A percentile compares a stretch with the other conserved stretches of the same genome.
Evolutionary conservation across 1,140 invertebrate species (phyloP).

Genomic region (Calliopsis andreniformis): DNA sequence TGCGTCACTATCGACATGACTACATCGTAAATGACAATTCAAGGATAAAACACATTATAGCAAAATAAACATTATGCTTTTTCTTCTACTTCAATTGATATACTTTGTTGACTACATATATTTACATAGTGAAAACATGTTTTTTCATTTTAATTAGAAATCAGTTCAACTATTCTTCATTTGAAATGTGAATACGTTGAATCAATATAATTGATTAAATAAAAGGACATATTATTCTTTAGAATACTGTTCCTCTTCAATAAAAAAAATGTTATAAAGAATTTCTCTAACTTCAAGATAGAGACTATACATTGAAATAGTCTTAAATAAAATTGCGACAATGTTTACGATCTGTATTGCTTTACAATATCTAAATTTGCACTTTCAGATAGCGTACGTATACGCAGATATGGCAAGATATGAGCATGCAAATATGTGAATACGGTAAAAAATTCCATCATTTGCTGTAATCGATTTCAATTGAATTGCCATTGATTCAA

Average conservation of each 20-base stretch:
- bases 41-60: constrained; percentile 52
- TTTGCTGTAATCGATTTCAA: neutral
- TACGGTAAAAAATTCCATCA: constrained; percentile 1
- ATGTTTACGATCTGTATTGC: too few species aligned
- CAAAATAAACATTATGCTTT: constrained; percentile 58
- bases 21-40: constrained; percentile 25
- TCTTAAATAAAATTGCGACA: too few species aligned
- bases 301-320: neutral
- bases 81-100: constrained; percentile 31
- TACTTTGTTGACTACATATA: constrained; percentile 33
- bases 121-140: neutral
- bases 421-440: neutral
- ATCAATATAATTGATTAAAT: neutral
- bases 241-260: neutral
- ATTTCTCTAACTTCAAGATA: neutral
- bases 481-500: neutral
- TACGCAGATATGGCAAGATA: too few species aligned
- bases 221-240: constrained; percentile 9
- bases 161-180: constrained; percentile 20
- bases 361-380: too few species aligned
- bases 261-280: too few species aligned
- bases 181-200: neutral
- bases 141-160: constrained; percentile 27
- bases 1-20: constrained; percentile 11
- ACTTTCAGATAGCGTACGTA: too few species aligned